Evolutionary conservation across 2,888 invertebrate species (phyloP).

Genomic region (Pristionchus mayeri): DNA sequence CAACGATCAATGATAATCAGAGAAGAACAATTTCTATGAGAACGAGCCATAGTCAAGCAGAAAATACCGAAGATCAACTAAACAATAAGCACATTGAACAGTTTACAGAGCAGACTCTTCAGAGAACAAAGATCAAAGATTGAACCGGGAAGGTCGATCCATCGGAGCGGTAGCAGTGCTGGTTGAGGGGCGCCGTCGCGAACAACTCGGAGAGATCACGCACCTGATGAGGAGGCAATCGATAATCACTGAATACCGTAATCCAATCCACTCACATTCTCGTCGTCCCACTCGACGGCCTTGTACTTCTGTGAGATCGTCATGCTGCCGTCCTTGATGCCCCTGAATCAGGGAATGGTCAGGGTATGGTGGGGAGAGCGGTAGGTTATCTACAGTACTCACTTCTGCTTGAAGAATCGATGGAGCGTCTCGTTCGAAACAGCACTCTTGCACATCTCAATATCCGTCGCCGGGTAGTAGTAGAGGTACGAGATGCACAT

Average conservation of each 20-base stretch:
- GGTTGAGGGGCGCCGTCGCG: conserved; percentile 65
- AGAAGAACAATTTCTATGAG: too few species aligned
- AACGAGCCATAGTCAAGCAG: too few species aligned
- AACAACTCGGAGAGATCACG: conserved; percentile 43
- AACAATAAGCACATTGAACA: too few species aligned
- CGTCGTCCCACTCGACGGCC: conserved; percentile 62
- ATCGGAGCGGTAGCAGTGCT: conserved; percentile 69
- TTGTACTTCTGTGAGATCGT: conserved; percentile 68
- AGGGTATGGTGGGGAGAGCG: not conserved
- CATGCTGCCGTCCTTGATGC: conserved; percentile 54
- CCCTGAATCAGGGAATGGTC: conserved; percentile 51
- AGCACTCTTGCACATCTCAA: conserved; percentile 96
- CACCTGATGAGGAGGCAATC: not conserved
- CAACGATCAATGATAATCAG: too few species aligned
- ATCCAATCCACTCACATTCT: conserved; percentile 50
- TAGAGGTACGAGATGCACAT: conserved; percentile 99
- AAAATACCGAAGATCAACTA: too few species aligned
- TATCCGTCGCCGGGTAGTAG: conserved; percentile 90
- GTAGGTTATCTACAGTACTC: conserved; percentile 17
- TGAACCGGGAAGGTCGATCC: conserved; percentile 62
- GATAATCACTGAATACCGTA: not conserved
- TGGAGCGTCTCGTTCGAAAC: conserved; percentile 88
- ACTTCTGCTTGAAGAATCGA: conserved; percentile 83
- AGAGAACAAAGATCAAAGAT: conserved; percentile 24
- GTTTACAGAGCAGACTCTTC: too few species aligned